Percentiles rank a stretch among this genome's conserved stretches.
Conservation (phyloP, 2,113 vertebrate species). For the Abramis brama region DNA sequence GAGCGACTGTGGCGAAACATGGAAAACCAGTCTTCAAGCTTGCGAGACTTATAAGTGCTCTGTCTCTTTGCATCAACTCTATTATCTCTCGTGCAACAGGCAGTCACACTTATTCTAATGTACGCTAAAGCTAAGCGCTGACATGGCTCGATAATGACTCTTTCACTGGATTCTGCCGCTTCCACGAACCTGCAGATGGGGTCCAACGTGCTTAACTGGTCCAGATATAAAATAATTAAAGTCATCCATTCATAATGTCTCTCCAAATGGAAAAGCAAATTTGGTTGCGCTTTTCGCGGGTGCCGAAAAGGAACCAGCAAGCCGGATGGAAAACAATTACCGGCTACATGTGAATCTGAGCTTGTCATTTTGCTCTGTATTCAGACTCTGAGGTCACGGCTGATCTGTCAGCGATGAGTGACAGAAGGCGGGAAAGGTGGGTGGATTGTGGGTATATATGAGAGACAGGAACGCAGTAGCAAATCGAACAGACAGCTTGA, state of each 20-base stretch:
- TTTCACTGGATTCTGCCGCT: slow-evolving; percentile 59
- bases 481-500: slow-evolving; percentile 49
- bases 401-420: slow-evolving; percentile 25
- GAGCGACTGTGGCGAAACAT: neutral
- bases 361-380: neutral
- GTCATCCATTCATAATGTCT: slow-evolving; percentile 50
- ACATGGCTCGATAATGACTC: slow-evolving; percentile 54
- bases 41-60: slow-evolving; percentile 13
- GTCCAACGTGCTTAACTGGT: slow-evolving; percentile 31
- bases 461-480: neutral
- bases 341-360: slow-evolving; percentile 1
- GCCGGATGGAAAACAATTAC: slow-evolving; percentile 43
- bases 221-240: slow-evolving; percentile 52
- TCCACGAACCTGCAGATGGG: slow-evolving; percentile 33
- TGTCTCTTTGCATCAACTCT: slow-evolving; percentile 45
- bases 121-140: slow-evolving; percentile 58
- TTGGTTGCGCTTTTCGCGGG: slow-evolving; percentile 30
- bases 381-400: neutral
- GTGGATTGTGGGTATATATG: neutral
- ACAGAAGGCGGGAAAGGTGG: neutral
- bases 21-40: slow-evolving; percentile 35
- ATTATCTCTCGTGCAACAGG: slow-evolving; percentile 65
- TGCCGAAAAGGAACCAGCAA: slow-evolving; percentile 14
- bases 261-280: slow-evolving; percentile 34
- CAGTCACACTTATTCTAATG: slow-evolving; percentile 61